Base-by-base conservation (phyloP, 2,797 vertebrate genomes). In the Lycodopsis pacificus region DNA sequence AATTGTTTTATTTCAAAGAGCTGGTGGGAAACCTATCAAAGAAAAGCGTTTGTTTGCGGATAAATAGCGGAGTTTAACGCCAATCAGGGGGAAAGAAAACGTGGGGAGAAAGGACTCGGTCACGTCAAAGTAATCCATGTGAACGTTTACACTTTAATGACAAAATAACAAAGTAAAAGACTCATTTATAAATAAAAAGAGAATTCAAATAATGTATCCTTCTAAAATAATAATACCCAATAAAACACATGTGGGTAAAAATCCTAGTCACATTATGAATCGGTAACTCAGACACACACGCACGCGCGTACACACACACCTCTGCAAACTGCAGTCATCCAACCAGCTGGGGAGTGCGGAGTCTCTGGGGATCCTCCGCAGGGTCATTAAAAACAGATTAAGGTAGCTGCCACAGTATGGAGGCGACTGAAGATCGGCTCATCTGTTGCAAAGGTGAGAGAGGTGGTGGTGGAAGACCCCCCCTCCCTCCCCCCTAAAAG, bases 371-470 rank as follows among this genome's bases (percentile, higher is more conserved):
- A 90, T 76, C 77, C 85, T 88, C 80, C 70, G 78, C 82, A 83
- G 87, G 76, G 89, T 93, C 90, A 94, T 95, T 96, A 95, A 94
- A 95, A 95, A 69, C 88, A 95, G 95, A 95, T 95, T 95, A 96
- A 92, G 87, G 90, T 91, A 77, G 88, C 76, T 62, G 86, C 87
- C 89, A 66, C 90, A 86, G 90, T 83, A 83, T 70, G 91, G 49
- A 73, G 76, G 79, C 87, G 70, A 72, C 86, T 81, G 83, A 53
- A 86, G 88, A 87, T 79, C 86, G 44, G 89, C 88, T 94, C 90
- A 93, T 91, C 90, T 86, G 87, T 67, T 68, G 91, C 89, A 91
- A 88, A 94, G 93, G 92, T 92, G 90, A 91, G 86, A 85, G 80
- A 84, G 82, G 86, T 76, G 80, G 30, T 12, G 42, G 30, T 12